A percentile compares a stretch with the other conserved stretches of the same genome.
phyloP scores from a whole-genome alignment of 2,113 vertebrate genomes.

The Cololabis saira region DNA sequence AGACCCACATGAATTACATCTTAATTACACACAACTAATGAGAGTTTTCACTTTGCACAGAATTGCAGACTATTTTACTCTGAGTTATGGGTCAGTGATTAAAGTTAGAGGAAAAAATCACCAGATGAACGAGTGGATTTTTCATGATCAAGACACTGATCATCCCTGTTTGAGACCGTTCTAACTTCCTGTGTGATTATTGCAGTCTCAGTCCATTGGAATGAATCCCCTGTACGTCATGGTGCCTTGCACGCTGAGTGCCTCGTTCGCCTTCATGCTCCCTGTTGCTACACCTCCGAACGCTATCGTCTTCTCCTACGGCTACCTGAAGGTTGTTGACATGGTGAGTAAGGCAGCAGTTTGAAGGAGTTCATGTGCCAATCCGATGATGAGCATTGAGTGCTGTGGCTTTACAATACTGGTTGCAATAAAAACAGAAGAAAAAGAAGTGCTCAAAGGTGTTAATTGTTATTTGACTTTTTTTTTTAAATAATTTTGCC shows the following conservation, averaged over 20 bases:
- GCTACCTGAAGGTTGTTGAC: slow-evolving; percentile 90
- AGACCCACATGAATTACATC: slow-evolving; percentile 58
- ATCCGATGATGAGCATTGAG: slow-evolving; percentile 36
- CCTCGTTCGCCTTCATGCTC: slow-evolving; percentile 97
- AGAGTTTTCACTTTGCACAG: slow-evolving; percentile 52
- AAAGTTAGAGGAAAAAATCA: slow-evolving; percentile 53
- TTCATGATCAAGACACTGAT: slow-evolving; percentile 44
- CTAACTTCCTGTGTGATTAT: slow-evolving; percentile 58
- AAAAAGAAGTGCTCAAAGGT: too few species aligned
- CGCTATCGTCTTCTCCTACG: slow-evolving; percentile 94
- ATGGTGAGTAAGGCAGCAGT: slow-evolving; percentile 86
- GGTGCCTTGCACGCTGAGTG: slow-evolving; percentile 92
- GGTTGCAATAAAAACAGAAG: background rate
- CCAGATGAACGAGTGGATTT: slow-evolving; percentile 43
- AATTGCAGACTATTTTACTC: slow-evolving; percentile 61
- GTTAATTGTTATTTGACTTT: too few species aligned
- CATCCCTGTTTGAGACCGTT: slow-evolving; percentile 35
- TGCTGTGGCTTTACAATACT: background rate
- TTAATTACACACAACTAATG: slow-evolving; percentile 76
- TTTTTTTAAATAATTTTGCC: too few species aligned
- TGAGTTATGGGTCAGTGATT: slow-evolving; percentile 66
- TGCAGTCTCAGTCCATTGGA: slow-evolving; percentile 88
- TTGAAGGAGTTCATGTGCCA: slow-evolving; percentile 21
- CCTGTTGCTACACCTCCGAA: slow-evolving; percentile 97
- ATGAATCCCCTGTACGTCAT: slow-evolving; percentile 94